These are phyloP conservation scores for Pseudorectes ferrugineus DNA, from an alignment of 2,113 vertebrate genomes.

Conservation along the genomic window DNA sequence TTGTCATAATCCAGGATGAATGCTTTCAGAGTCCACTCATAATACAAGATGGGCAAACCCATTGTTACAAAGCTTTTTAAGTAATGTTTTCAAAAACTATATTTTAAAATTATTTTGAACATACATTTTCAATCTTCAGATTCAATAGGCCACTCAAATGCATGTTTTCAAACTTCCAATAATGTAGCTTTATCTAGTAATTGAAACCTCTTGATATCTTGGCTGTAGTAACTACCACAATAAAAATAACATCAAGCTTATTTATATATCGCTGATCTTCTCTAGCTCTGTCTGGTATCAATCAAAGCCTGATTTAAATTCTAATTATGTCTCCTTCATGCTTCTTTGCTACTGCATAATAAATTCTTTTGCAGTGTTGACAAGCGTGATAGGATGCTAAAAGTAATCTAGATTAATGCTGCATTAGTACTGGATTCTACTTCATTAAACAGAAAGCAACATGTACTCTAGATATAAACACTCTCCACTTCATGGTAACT, in stretches of 20 bases:
- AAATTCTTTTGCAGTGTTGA: neutral
- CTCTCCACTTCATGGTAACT: accelerated
- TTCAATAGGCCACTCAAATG: neutral
- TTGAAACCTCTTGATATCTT: neutral
- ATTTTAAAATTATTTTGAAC: neutral
- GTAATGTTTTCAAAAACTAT: accelerated
- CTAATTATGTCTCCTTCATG: neutral
- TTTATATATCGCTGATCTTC: neutral
- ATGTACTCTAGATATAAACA: accelerated
- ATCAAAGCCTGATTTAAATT: neutral
- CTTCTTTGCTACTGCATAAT: neutral
- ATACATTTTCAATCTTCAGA: neutral
- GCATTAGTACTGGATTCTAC: neutral
- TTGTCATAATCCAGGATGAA: neutral
- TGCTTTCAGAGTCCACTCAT: neutral
- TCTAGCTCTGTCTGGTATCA: neutral
- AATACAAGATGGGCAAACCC: neutral
- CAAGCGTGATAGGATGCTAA: neutral
- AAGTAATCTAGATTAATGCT: neutral
- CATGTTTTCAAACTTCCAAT: neutral
- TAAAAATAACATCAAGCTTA: neutral
- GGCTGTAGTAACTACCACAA: neutral
- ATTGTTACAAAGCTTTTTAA: neutral
- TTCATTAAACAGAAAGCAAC: neutral
- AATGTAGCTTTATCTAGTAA: neutral